Base-by-base conservation (phyloP, 2,113 vertebrate genomes). In the Microcebus murinus region DNA sequence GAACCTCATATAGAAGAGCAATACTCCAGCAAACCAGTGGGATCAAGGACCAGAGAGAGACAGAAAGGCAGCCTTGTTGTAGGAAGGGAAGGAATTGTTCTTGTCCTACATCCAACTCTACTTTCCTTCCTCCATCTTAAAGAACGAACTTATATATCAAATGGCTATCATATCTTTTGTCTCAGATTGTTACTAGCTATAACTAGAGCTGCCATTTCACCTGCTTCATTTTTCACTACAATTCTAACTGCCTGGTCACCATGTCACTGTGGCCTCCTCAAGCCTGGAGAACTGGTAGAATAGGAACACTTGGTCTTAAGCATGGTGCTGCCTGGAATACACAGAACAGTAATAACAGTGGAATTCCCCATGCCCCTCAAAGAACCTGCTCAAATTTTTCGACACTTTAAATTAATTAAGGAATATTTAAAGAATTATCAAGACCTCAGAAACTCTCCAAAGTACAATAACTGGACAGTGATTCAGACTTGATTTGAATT, bases 331-430 rank as follows among this genome's bases (percentile, higher is more conserved):
- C n/a, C 31, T 96, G 88, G 50, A 95, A 73, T 50, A 68, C 4
- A 11, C 50, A 36, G 8, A 20, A 4, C 8, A 55, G 27, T 27
- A n/a, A 34, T 90, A 87, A 50, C 70, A 89, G 36, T 65, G 61
- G 65, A 91, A 87, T 57, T 73, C 21, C n/a, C 48, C 57, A 31
- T 2, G 11, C 4, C n/a, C 23, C 25, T 36, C 11, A 36, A 71
- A 67, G 81, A 48, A n/a, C 2, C 6, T 83, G 27, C 10, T 70
- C 36, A 76, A 55, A 59, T 8, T 48, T 85, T 93, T 70, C n/a
- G 34, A 81, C 27, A 63, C 18, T 96, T 94, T 31, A 92, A 87
- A 36, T 81, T 31, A 87, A 71, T 85, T 87, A 79, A 96, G 39
- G n/a, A 76, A 34, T 59, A 82, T 73, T 82, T 88, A 57, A 39